Evolutionary conservation across 37 sponge, comb jelly and placozoan genomes (phyloP).

Genomic region (Oopsacas minuta): DNA sequence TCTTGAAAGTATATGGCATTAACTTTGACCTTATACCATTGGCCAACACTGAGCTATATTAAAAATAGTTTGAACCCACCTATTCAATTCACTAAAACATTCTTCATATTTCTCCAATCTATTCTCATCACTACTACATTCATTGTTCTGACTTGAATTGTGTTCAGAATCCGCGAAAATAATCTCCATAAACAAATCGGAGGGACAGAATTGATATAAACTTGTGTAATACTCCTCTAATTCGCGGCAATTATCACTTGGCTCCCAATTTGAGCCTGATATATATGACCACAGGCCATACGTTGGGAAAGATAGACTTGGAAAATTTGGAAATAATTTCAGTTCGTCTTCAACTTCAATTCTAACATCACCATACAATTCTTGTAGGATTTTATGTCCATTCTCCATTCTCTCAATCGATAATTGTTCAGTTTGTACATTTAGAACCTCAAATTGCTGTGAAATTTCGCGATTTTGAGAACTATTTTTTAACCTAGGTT

Average conservation of each 20-base stretch:
- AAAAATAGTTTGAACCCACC: neutral
- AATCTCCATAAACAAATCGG: neutral
- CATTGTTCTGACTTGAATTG: neutral
- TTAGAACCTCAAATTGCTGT: neutral
- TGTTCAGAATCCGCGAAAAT: neutral
- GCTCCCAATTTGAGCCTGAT: neutral
- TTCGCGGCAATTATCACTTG: neutral
- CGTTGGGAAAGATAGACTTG: neutral
- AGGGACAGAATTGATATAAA: neutral
- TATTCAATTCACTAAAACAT: conserved; percentile 12
- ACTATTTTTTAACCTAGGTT: neutral
- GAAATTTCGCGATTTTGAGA: conserved; percentile 7
- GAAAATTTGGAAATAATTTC: neutral
- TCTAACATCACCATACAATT: neutral
- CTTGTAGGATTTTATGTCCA: neutral
- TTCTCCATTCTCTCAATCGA: neutral
- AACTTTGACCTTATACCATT: no score
- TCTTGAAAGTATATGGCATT: no score
- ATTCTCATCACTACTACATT: neutral
- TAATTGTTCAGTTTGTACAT: neutral
- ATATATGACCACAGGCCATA: neutral
- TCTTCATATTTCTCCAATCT: conserved; percentile 8
- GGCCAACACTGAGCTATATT: no score
- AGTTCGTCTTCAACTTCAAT: neutral
- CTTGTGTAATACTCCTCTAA: neutral